A percentile compares a stretch with the other conserved stretches of the same genome.
These are phyloP conservation scores for Bombus difficillimus DNA, from an alignment of 1,140 invertebrate genomes.

Conservation along the genomic window DNA sequence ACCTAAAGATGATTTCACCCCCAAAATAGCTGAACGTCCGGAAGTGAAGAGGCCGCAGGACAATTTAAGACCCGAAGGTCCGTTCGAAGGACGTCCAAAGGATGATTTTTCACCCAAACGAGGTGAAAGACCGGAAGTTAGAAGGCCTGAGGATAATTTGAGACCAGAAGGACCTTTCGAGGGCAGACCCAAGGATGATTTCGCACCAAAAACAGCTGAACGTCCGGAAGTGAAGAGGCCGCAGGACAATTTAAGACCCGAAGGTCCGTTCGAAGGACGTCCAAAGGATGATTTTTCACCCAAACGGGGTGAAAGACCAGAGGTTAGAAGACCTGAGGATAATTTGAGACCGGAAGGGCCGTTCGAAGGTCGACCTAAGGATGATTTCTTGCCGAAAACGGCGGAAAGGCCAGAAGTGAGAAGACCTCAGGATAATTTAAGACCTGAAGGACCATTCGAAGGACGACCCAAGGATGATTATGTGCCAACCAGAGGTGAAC, in stretches of 20 bases:
- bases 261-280: constrained; percentile 82
- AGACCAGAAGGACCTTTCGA: constrained; percentile 85
- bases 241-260: constrained; percentile 82
- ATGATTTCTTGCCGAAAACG: constrained; percentile 64
- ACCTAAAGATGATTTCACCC: no score
- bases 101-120: constrained; percentile 66
- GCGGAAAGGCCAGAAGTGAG: constrained; percentile 73
- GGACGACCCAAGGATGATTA: constrained; percentile 82
- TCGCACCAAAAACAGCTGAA: constrained; percentile 74
- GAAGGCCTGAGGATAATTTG: constrained; percentile 83
- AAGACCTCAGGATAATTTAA: constrained; percentile 73
- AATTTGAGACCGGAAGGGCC: constrained; percentile 86
- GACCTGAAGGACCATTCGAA: constrained; percentile 75
- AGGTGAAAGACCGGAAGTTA: constrained; percentile 80
- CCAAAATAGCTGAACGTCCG: no score
- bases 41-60: constrained; percentile 78
- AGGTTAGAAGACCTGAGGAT: constrained; percentile 80
- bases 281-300: constrained; percentile 81
- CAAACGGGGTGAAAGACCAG: constrained; percentile 81
- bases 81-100: constrained; percentile 78
- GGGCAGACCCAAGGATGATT: constrained; percentile 80
- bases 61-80: constrained; percentile 84
- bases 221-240: constrained; percentile 76
- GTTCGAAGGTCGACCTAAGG: constrained; percentile 83
- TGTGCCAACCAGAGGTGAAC: constrained; percentile 58